phyloP scores from a whole-genome alignment of 2,113 vertebrate genomes.

The Tyto alba region DNA sequence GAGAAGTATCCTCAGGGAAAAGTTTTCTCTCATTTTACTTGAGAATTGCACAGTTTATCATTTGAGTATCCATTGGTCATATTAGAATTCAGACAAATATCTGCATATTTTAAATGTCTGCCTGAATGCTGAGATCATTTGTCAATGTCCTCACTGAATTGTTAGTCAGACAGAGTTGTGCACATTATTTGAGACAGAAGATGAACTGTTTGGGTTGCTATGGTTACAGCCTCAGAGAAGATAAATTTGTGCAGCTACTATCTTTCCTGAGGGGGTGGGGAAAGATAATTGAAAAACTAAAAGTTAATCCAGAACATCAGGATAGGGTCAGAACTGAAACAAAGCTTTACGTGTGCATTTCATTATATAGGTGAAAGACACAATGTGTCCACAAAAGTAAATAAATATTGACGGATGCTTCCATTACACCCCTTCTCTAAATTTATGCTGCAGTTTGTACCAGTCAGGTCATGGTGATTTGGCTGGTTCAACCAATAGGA shows the following conservation, averaged over 20 bases:
- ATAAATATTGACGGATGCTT: neutral
- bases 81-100: slow-evolving; percentile 76
- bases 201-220: slow-evolving; percentile 72
- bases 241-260: slow-evolving; percentile 55
- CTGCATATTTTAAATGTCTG: slow-evolving; percentile 72
- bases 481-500: neutral
- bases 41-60: slow-evolving; percentile 57
- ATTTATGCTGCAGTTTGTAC: neutral
- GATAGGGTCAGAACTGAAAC: neutral
- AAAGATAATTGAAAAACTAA: slow-evolving; percentile 33
- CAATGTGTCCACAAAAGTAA: neutral
- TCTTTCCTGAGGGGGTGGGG: slow-evolving; percentile 36
- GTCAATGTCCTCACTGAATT: slow-evolving; percentile 73
- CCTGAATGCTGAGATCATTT: slow-evolving; percentile 72
- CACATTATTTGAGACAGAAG: slow-evolving; percentile 71
- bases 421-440: neutral
- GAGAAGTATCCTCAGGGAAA: slow-evolving; percentile 50
- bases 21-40: slow-evolving; percentile 43
- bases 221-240: slow-evolving; percentile 62
- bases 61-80: slow-evolving; percentile 59
- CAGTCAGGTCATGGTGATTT: neutral
- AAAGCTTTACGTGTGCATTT: neutral
- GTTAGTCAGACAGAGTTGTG: slow-evolving; percentile 64
- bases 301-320: neutral
- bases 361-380: neutral